A percentile compares a stretch with the other conserved stretches of the same genome.
Evolutionary conservation across 2,888 invertebrate genomes (phyloP).

Genomic region (Amiota communis): DNA sequence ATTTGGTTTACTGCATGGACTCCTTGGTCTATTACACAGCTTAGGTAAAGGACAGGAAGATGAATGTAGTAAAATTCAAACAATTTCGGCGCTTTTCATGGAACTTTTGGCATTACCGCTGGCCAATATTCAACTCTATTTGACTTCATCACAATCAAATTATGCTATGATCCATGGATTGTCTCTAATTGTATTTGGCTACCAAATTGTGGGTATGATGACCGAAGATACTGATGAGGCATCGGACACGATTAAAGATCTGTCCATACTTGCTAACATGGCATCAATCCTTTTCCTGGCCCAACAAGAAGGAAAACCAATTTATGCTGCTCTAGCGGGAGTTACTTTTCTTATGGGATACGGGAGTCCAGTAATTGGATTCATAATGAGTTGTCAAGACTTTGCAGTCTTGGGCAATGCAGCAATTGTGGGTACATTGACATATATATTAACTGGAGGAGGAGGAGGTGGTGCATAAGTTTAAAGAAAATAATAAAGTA

Average conservation of each 20-base stretch:
- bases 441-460: neutral
- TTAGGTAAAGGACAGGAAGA: neutral
- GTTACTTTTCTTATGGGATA: conserved; percentile 44
- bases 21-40: conserved; percentile 37
- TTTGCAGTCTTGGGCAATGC: neutral
- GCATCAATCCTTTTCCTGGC: conserved; percentile 52
- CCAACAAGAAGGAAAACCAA: conserved; percentile 45
- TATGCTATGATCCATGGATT: conserved; percentile 57
- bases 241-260: conserved; percentile 51
- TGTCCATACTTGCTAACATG: conserved; percentile 56
- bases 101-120: conserved; percentile 57
- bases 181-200: conserved; percentile 55
- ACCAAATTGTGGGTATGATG: conserved; percentile 53
- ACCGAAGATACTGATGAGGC: conserved; percentile 45
- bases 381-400: no score
- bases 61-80: conserved; percentile 37
- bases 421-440: neutral
- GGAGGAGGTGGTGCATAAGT: no score
- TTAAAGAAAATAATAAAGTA: no score
- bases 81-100: conserved; percentile 50
- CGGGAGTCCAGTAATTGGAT: neutral
- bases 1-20: conserved; percentile 56
- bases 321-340: conserved; percentile 45
- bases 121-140: conserved; percentile 61
- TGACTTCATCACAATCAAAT: conserved; percentile 40